Evolutionary conservation across 2,797 vertebrate genomes (phyloP), one percentile per base, ranked within the genome.

Genomic region (Chiloscyllium punctatum): DNA sequence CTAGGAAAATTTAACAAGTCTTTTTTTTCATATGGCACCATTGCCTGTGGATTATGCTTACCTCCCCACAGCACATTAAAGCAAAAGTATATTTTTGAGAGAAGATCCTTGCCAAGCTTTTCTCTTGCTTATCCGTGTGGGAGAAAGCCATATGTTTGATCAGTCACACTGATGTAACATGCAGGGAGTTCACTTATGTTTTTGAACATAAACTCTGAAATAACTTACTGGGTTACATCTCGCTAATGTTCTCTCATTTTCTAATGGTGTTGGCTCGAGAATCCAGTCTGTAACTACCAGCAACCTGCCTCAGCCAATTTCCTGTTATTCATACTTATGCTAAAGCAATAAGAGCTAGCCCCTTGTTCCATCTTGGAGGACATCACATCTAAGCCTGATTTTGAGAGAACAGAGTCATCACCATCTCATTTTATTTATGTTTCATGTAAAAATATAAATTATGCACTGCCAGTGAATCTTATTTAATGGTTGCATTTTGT

Each of bases 141-240:
- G 90, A 68, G 33, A 92, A 92, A 68, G 90, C 62, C 90, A 92
- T 92, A n/a, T 92, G 90, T 68, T 68, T 37, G 62, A 92, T 91
- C 37, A 66, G 88, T 91, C 88, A 66, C 87, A 90, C 87, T 90
- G 87, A 90, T 66, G 57, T n/a, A 62, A n/a, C n/a, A 33, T 62
- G 87, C 74, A 62, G 62, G 57, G 53, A 62, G 57, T 90, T 62
- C 33, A 62, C 18, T 66, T 30, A 90, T 90, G 53, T 53, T 90
- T 90, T n/a, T 90, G 53, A 90, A n/a, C 87, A 16, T 62, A 23
- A 37, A 18, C 15, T 92, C 90, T 25, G 7, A 92, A 37, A 92
- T 92, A 7, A 11, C 2, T 21, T 91, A 18, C n/a, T 23, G 15
- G 62, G 33, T 91, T 37, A 37, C 23, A 21, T 66, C 66, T 21